Percentiles rank a stretch among this genome's conserved stretches.
Evolutionary conservation across 2,797 vertebrate genomes (phyloP).

Genomic region (Glossophaga mutica): DNA sequence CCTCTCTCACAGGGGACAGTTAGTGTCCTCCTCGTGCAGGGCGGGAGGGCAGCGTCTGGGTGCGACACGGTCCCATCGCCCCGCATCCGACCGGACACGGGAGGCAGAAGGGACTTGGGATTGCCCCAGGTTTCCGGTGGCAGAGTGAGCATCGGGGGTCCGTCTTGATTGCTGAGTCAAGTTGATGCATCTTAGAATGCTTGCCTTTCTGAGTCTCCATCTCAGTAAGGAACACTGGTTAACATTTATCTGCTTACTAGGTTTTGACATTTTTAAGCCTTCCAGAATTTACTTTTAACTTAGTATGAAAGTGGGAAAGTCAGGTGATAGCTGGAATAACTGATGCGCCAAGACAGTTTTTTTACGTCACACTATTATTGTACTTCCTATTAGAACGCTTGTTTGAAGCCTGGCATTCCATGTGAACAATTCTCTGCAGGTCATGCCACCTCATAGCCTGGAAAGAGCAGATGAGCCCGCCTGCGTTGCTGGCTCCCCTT

Average conservation of each 20-base stretch:
- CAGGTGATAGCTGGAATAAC: background rate
- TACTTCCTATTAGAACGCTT: background rate
- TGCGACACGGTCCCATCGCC: background rate
- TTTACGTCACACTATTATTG: background rate
- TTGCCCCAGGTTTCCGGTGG: background rate
- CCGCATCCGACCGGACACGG: background rate
- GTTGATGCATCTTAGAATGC: background rate
- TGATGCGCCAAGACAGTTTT: background rate
- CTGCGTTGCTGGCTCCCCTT: constrained; percentile 76
- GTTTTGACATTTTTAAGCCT: constrained; percentile 11
- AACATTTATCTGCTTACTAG: background rate
- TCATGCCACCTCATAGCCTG: constrained; percentile 92
- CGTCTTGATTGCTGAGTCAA: background rate
- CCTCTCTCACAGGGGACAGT: background rate
- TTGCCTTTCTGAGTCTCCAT: background rate
- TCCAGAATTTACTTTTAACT: background rate
- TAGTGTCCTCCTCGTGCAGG: background rate
- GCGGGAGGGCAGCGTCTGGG: background rate
- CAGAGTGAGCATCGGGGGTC: background rate
- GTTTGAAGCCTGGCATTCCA: background rate
- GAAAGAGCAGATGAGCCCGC: constrained; percentile 82
- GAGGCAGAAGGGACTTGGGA: background rate
- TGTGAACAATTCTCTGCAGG: constrained; percentile 80
- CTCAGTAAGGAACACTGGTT: background rate
- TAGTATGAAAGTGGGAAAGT: background rate